Conservation (phyloP, 2,797 vertebrate genomes). For the Chaunax sp. region DNA sequence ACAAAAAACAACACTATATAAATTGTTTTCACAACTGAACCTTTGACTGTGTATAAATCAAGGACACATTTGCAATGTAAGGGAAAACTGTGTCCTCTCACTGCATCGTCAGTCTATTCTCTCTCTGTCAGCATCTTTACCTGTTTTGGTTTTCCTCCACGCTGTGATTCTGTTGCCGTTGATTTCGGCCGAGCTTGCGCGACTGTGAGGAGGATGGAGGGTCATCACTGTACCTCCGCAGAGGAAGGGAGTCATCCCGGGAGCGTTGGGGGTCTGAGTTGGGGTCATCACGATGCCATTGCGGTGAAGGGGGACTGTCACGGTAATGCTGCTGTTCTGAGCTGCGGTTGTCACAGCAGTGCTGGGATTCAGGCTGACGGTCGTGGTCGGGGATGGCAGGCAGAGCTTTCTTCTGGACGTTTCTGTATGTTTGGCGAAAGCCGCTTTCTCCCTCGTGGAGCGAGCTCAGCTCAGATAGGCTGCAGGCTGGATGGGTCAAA, state of each 20-base stretch:
- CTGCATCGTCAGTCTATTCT: not conserved
- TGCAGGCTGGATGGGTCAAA: conserved; percentile 79
- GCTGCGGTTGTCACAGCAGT: conserved; percentile 54
- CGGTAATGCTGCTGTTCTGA: conserved; percentile 55
- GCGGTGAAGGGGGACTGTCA: conserved; percentile 51
- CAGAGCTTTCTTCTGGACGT: conserved; percentile 89
- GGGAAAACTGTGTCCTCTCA: not conserved
- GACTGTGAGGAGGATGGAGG: conserved; percentile 62
- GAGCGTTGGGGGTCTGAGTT: conserved; percentile 37
- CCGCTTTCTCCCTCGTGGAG: conserved; percentile 89
- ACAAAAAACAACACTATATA: too few species aligned
- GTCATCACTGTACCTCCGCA: conserved; percentile 73
- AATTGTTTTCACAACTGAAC: not conserved
- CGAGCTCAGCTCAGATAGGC: conserved; percentile 94
- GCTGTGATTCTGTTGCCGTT: conserved; percentile 55
- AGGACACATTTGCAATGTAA: not conserved
- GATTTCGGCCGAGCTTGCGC: conserved; percentile 29
- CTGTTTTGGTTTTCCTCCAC: conserved; percentile 65
- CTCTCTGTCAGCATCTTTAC: conserved; percentile 27
- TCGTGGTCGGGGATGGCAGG: conserved; percentile 88
- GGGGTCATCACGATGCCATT: conserved; percentile 37
- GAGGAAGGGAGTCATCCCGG: conserved; percentile 50
- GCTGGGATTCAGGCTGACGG: conserved; percentile 78
- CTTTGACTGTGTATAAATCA: not conserved
- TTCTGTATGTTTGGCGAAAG: conserved; percentile 89